Evolutionary conservation across 2,113 vertebrate genomes (phyloP), one percentile per base, ranked within the genome.

Genomic region (Silurus asotus): DNA sequence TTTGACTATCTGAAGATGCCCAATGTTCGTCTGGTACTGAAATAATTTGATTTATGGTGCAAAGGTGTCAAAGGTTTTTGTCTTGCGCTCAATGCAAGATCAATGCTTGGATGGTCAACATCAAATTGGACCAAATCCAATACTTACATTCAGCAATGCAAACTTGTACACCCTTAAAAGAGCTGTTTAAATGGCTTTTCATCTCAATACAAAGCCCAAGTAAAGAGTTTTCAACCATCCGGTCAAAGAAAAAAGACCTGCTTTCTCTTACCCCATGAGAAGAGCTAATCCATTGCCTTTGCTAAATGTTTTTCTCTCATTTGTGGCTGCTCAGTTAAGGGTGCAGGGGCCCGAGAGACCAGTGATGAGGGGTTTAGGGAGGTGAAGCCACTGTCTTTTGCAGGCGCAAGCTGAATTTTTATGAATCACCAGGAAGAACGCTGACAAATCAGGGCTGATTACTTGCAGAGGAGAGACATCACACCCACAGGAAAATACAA

Each of bases 361-460:
- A 88, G 86, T 78, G 61, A 4, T 17, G 75, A 67, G 56, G 70
- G 59, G 59, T 82, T 87, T 83, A 89, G 7, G 67, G 49, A 75
- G 89, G 84, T 89, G 86, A 90, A 89, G 86, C 62, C 77, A 87
- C 85, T 70, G 79, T 90, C 93, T 94, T 95, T 94, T 93, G 93
- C 93, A 92, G 89, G 91, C 90, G 90, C 91, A 91, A 90, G 93
- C 92, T 93, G 93, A 94, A 93, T 94, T 94, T 94, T 93, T 94
- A 94, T 94, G 93, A 94, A 94, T 94, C 82, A 93, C 92, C 91
- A 87, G 82, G 89, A 93, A 95, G 93, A 92, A 93, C 91, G 94
- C 95, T 91, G 92, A 95, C 93, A 93, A 93, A 95, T 95, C 93
- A 94, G 94, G 93, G 94, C 94, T 94, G 93, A 90, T 93, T 94